Conservation (phyloP, 2,888 invertebrate species). For the Aquatica leii region DNA sequence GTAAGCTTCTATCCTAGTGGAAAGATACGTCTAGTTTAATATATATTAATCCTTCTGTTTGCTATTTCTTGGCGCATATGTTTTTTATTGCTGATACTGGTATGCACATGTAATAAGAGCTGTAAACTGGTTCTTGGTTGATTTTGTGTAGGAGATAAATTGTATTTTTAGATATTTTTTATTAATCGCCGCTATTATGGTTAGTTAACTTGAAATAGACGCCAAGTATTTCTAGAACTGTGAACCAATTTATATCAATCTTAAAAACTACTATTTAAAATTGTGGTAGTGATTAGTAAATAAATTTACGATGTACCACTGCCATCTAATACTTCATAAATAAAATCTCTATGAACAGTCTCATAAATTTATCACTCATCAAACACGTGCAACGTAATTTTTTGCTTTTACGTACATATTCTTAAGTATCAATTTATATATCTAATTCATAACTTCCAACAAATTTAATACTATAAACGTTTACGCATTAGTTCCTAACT, state of each 20-base stretch:
- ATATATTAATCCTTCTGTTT: conserved; percentile 27
- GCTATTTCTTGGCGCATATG: conserved; percentile 34
- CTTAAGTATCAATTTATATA: too few relatives aligned
- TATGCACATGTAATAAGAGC: conserved; percentile 42
- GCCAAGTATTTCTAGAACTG: conserved; percentile 11
- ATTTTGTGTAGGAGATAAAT: conserved; percentile 20
- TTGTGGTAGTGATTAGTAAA: conserved; percentile 3
- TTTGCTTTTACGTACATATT: too few relatives aligned
- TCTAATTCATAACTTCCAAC: too few relatives aligned
- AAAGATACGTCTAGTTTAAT: conserved; percentile 23
- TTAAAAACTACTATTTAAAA: conserved; percentile 8
- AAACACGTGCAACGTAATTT: too few relatives aligned
- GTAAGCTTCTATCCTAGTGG: conserved; percentile 25
- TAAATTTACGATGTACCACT: not conserved
- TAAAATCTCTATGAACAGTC: too few relatives aligned
- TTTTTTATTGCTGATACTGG: conserved; percentile 36
- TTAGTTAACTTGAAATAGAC: conserved; percentile 8
- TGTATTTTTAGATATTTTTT: conserved; percentile 15
- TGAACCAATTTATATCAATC: conserved; percentile 13
- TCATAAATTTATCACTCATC: too few relatives aligned
- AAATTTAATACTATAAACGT: too few relatives aligned
- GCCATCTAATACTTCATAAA: too few relatives aligned
- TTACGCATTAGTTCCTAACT: too few relatives aligned
- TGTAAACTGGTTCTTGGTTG: conserved; percentile 28
- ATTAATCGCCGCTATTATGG: conserved; percentile 12